These are phyloP conservation scores for Mythimna vitellina DNA, from an alignment of 2,888 invertebrate genomes.

Conservation along the genomic window DNA sequence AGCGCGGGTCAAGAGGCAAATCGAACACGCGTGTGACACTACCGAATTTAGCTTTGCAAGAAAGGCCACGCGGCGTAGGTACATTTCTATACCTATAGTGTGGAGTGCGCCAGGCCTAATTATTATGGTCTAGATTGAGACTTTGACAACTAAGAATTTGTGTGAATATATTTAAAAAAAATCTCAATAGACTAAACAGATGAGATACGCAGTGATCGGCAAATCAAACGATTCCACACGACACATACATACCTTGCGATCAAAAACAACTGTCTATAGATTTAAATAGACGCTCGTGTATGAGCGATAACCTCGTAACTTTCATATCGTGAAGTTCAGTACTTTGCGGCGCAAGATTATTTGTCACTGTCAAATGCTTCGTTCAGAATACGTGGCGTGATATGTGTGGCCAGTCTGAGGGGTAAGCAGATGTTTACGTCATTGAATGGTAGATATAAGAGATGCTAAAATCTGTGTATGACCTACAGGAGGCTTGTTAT, in stretches of 20 bases:
- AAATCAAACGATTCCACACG: constrained; percentile 24
- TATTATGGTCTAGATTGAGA: background rate
- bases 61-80: too few relatives aligned
- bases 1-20: too few relatives aligned
- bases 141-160: background rate
- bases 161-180: too few relatives aligned
- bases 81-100: too few relatives aligned
- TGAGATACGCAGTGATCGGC: background rate
- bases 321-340: constrained; percentile 62
- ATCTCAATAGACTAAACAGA: background rate
- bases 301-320: constrained; percentile 60
- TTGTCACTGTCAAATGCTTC: constrained; percentile 49
- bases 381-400: constrained; percentile 36
- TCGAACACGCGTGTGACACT: too few relatives aligned
- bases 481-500: too few relatives aligned
- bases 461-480: background rate
- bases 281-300: constrained; percentile 60
- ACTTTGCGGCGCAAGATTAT: constrained; percentile 59
- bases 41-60: too few relatives aligned
- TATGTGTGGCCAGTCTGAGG: constrained; percentile 3
- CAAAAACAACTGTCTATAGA: constrained; percentile 53
- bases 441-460: too few relatives aligned
- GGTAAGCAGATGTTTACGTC: constrained; percentile 7
- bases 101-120: too few relatives aligned
- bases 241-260: constrained; percentile 46